These are phyloP conservation scores for Spheniscus humboldti DNA, from an alignment of 2,797 vertebrate genomes.

Conservation along the genomic window DNA sequence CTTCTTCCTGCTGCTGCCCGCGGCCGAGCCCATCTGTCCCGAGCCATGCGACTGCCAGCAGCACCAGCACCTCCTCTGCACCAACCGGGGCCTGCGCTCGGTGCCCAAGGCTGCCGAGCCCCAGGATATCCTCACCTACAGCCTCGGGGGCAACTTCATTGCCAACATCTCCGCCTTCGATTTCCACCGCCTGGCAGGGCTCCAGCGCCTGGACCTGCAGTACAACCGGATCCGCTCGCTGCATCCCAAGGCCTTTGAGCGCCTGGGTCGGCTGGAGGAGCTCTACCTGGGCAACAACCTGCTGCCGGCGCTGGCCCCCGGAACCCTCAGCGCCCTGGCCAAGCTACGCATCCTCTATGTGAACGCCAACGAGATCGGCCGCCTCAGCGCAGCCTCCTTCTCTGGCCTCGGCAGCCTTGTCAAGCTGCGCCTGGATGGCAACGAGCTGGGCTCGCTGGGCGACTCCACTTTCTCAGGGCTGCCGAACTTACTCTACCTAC, in stretches of 20 bases:
- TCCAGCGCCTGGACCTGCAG: slow-evolving; percentile 88
- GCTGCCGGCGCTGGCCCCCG: slow-evolving; percentile 76
- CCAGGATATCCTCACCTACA: slow-evolving; percentile 84
- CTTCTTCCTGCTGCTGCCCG: slow-evolving; percentile 38
- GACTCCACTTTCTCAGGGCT: slow-evolving; percentile 86
- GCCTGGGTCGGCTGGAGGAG: slow-evolving; percentile 84
- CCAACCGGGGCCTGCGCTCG: slow-evolving; percentile 86
- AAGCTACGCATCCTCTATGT: slow-evolving; percentile 87
- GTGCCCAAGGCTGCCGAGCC: slow-evolving; percentile 81
- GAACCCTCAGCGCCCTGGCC: slow-evolving; percentile 81
- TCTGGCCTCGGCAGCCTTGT: slow-evolving; percentile 80
- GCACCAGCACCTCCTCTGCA: slow-evolving; percentile 87
- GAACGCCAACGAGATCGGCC: slow-evolving; percentile 85
- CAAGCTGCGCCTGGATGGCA: slow-evolving; percentile 89
- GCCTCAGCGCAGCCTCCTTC: slow-evolving; percentile 80
- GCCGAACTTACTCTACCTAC: slow-evolving; percentile 85
- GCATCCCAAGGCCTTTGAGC: slow-evolving; percentile 87
- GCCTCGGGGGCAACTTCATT: slow-evolving; percentile 93
- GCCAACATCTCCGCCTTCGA: slow-evolving; percentile 86
- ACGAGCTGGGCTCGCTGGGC: slow-evolving; percentile 80
- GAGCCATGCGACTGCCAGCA: slow-evolving; percentile 91
- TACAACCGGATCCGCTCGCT: slow-evolving; percentile 88
- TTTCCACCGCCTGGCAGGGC: slow-evolving; percentile 81
- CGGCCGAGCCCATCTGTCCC: slow-evolving; percentile 78
- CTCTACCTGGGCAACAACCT: slow-evolving; percentile 93